Evolutionary conservation across 2,888 invertebrate species (phyloP).

Genomic region (Emmelina monodactyla): DNA sequence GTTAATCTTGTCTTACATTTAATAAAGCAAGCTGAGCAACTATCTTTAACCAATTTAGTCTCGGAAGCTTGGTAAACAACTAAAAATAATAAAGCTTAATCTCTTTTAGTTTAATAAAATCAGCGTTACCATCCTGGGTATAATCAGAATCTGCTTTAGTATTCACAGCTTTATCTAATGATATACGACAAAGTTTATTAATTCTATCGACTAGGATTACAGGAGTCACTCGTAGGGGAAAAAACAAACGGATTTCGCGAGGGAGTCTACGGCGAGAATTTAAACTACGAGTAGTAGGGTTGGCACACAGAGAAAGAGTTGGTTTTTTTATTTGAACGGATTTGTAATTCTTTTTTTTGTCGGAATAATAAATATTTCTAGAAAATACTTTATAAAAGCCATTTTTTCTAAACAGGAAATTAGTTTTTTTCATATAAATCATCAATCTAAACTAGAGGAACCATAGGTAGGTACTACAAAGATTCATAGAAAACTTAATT

Average conservation of each 20-base stretch:
- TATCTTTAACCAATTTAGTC: background rate
- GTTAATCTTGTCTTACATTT: too few relatives aligned
- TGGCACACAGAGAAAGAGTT: slow-evolving; percentile 10
- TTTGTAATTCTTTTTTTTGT: background rate
- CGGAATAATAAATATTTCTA: background rate
- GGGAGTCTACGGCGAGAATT: slow-evolving; percentile 34
- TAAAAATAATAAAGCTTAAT: slow-evolving; percentile 22
- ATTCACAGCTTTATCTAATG: slow-evolving; percentile 61
- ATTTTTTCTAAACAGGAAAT: too few relatives aligned
- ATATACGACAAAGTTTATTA: slow-evolving; percentile 63
- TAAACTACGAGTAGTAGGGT: slow-evolving; percentile 23
- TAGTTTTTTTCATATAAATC: too few relatives aligned
- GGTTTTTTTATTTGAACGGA: background rate
- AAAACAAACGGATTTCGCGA: slow-evolving; percentile 56
- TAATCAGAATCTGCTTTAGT: slow-evolving; percentile 58
- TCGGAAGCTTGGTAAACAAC: background rate
- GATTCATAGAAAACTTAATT: too few relatives aligned
- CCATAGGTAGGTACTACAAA: too few relatives aligned
- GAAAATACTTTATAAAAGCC: background rate
- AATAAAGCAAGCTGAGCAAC: too few relatives aligned
- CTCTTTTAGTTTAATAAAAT: slow-evolving; percentile 38
- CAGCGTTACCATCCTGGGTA: slow-evolving; percentile 41
- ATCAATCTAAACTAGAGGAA: too few relatives aligned
- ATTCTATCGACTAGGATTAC: slow-evolving; percentile 60
- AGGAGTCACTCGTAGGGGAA: slow-evolving; percentile 40